Evolutionary conservation across 1,140 invertebrate genomes (phyloP).

Genomic region (Papilio machaon): DNA sequence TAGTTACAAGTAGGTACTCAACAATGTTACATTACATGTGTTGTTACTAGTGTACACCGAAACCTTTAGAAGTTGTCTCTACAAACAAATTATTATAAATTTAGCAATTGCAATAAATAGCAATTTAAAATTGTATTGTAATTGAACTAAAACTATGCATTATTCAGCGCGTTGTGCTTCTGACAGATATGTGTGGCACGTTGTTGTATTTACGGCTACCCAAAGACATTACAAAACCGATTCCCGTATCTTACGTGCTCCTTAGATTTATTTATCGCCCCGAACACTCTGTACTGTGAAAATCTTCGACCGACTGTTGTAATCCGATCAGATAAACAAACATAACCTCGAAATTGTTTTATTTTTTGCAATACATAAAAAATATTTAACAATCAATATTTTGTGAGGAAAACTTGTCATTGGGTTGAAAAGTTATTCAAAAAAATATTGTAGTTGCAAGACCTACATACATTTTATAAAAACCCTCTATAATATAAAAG

Average conservation of each 20-base stretch:
- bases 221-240: conserved; percentile 40
- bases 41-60: too few relatives aligned
- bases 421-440: too few relatives aligned
- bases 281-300: conserved; percentile 34
- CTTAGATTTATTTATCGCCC: conserved; percentile 36
- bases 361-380: neutral
- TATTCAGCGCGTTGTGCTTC: conserved; percentile 37
- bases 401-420: too few relatives aligned
- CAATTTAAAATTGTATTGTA: conserved; percentile 38
- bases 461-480: neutral
- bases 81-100: neutral
- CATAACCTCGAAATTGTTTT: neutral
- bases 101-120: conserved; percentile 25
- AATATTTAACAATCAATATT: neutral
- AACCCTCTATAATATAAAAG: too few relatives aligned
- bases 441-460: neutral
- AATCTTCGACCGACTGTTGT: conserved; percentile 10
- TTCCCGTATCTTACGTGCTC: conserved; percentile 38
- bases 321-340: conserved; percentile 6
- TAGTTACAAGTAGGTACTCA: too few relatives aligned
- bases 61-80: neutral
- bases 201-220: conserved; percentile 40
- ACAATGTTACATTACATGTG: too few relatives aligned
- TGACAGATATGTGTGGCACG: conserved; percentile 39
- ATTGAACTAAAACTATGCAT: conserved; percentile 40